Conservation (phyloP, 37 sponge, comb jelly and placozoan species). For the Chondrilla cf. caribensis region DNA sequence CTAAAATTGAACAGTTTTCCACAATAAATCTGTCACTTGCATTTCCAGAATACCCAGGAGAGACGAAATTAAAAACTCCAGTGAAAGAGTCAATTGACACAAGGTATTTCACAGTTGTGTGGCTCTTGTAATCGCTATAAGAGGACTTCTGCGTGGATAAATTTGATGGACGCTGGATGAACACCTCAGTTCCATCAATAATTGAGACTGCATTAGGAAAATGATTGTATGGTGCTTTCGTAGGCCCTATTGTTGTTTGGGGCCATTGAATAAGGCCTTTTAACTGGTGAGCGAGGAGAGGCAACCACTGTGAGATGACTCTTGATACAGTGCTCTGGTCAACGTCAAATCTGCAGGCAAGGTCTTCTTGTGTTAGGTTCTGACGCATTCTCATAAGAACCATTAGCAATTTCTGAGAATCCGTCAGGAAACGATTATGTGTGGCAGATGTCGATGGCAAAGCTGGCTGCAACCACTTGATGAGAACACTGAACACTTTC, state of each 20-base stretch:
- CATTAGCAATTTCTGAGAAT: conserved; percentile 19
- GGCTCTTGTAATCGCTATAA: conserved; percentile 26
- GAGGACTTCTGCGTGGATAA: conserved; percentile 11
- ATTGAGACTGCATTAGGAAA: background rate
- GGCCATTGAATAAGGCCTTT: conserved; percentile 25
- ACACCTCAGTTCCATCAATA: conserved; percentile 13
- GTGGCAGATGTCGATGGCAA: too few species aligned
- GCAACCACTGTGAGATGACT: conserved; percentile 13
- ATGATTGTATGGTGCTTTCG: conserved; percentile 1
- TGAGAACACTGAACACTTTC: background rate
- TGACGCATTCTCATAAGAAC: conserved; percentile 22
- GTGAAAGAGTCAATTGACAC: conserved; percentile 15
- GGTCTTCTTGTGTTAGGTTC: conserved; percentile 23
- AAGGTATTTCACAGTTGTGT: conserved; percentile 35
- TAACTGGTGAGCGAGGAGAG: conserved; percentile 15
- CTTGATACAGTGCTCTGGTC: conserved; percentile 32
- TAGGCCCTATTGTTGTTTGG: conserved; percentile 6
- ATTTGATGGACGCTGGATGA: background rate
- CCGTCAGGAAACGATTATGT: too few species aligned
- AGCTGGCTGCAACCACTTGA: background rate
- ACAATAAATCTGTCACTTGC: conserved; percentile 11
- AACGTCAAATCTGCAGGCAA: conserved; percentile 18
- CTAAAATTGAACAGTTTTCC: background rate
- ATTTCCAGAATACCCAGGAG: conserved; percentile 3
- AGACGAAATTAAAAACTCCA: conserved; percentile 8